Evolutionary conservation across 2,888 invertebrate species (phyloP).

Genomic region (Drosophila nr. perissopoda): DNA sequence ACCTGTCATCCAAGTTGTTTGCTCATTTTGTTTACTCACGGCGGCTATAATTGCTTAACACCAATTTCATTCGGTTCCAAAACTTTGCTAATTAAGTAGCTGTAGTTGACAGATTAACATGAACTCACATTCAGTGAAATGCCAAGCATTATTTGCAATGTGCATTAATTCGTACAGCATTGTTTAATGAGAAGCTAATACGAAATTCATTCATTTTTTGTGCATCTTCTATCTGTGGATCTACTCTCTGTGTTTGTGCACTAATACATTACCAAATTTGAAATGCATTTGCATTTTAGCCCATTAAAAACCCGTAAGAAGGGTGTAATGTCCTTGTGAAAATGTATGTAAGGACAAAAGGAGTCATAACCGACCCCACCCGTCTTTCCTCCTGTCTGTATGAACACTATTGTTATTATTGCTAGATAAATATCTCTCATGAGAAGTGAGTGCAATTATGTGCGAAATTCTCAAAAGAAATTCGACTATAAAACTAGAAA

Average conservation of each 20-base stretch:
- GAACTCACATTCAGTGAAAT: conserved; percentile 6
- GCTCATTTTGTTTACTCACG: conserved; percentile 37
- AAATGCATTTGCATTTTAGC: neutral
- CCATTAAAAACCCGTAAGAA: no score
- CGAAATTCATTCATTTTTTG: neutral
- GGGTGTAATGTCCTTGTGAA: no score
- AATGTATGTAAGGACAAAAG: no score
- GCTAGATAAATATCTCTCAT: neutral
- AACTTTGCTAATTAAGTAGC: conserved; percentile 69
- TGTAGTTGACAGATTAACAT: conserved; percentile 45
- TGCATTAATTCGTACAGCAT: conserved; percentile 24
- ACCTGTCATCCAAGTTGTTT: conserved; percentile 16
- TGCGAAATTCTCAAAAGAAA: no score
- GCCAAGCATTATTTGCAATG: neutral
- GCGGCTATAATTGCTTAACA: conserved; percentile 61
- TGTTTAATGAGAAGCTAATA: conserved; percentile 25
- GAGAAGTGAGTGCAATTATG: no score
- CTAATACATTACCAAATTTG: neutral
- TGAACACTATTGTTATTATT: neutral
- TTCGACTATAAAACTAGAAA: no score
- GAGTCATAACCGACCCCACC: no score
- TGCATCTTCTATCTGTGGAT: neutral
- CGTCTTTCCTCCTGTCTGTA: no score
- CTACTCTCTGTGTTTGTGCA: neutral
- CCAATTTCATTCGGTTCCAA: conserved; percentile 50